Base-by-base conservation (phyloP, 1,140 invertebrate genomes). In the Portunus trituberculatus region DNA sequence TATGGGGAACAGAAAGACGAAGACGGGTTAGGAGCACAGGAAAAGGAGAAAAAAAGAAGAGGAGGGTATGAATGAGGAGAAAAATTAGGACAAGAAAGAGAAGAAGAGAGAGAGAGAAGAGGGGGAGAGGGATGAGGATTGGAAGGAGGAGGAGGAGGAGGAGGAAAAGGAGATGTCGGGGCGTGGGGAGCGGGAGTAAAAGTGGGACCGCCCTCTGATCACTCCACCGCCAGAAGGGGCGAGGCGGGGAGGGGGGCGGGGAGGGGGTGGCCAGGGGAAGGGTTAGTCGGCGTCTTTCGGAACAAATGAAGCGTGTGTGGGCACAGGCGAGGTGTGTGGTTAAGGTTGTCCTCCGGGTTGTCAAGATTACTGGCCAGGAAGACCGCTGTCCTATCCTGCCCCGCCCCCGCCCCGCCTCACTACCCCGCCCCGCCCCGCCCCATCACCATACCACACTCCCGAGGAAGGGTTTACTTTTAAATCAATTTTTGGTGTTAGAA, bases 331-430 rank as follows among this genome's bases (percentile, higher is more conserved):
- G 48, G 59, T 76, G 29, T 91, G 59, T 91, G 59, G 90, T 91
- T 91, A 91, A 76, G 90, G 52, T 76, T 76, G 90, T 91, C 90
- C 67, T n/a, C 90, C 39, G 90, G 6, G 29, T 32, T n/a, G 59
- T 91, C 59, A 91, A 91, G 90, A 91, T 91, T 91, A 91, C 90
- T 91, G 90, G 90, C 31, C 90, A 76, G 12, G 67, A n/a, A 76
- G 67, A 76, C 67, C 67, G 67, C 67, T 76, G 67, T 76, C 67
- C 67, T 76, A 76, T 25, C 67, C 67, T 31, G 29, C 32, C 16
- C 6, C 52, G 32, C 90, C 90, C n/a, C 45, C 39, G n/a, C 45
- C 88, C 39, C 10, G 83, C n/a, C 25, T 25, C 83, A n/a, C 12
- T 28, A 86, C 45, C 88, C 39, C 10, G 46, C 48, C 20, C 16